Evolutionary conservation across 2,797 vertebrate species (phyloP), one percentile per base, ranked within the genome.

Genomic region (Adelosebastes latens): DNA sequence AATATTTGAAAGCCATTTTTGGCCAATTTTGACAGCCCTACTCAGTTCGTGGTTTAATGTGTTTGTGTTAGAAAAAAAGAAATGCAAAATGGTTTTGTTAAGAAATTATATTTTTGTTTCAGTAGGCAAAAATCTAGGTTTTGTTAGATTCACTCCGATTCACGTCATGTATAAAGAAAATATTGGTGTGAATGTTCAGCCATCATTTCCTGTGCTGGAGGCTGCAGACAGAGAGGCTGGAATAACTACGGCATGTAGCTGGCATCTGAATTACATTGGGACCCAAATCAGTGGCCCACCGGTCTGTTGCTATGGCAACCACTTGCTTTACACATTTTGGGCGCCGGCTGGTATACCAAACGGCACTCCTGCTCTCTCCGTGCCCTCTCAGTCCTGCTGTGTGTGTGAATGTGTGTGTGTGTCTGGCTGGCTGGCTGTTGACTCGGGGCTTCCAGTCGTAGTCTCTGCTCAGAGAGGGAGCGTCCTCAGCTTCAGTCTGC

Each of bases 221-320:
- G 53, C 72, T 79, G 49, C 16, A 79, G 76, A 77, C 69, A 65
- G 49, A 69, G 46, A 39, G 64, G 49, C 14, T 63, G 58, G 72
- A 72, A 59, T 73, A 77, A 56, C 75, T 60, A 62, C 74, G 27
- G 72, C 87, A 77, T 85, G 71, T 79, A 79, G 52, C 86, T 87
- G 81, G 75, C 88, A 72, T 89, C 81, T 79, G 79, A 88, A 93
- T 90, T 86, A 89, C 84, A 87, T 67, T 77, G 84, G 90, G 91
- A 86, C 87, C 72, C 76, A 83, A 89, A 78, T 82, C 82, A 75
- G 69, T 86, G 79, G 82, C 79, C 87, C 75, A 10, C 81, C 86
- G 81, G 91, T 84, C 73, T 42, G 97, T 98, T 98, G 90, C 97
- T 92, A 96, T 96, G 97, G 95, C 94, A 97, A 99, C 97, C 72